These are phyloP conservation scores for Chloroclystis v-ata DNA, from an alignment of 2,888 invertebrate species.

Conservation along the genomic window DNA sequence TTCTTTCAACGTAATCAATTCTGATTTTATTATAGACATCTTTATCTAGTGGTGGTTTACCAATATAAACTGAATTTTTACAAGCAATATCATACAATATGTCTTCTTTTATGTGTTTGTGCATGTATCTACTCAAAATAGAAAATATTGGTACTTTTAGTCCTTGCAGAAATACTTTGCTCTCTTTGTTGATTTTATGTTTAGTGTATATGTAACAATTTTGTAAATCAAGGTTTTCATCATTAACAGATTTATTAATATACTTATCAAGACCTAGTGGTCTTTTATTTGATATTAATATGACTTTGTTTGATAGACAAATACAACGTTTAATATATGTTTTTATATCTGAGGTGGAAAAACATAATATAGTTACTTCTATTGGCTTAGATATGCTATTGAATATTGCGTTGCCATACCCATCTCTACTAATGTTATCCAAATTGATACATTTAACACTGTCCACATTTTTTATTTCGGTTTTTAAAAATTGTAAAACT, in stretches of 20 bases:
- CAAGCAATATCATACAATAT: no score
- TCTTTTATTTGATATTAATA: background rate
- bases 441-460: constrained; percentile 3
- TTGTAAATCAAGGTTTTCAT: background rate
- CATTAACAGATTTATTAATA: constrained; percentile 2
- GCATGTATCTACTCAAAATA: background rate
- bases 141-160: no score
- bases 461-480: background rate
- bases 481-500: constrained; percentile 2
- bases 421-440: background rate
- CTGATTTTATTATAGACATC: background rate
- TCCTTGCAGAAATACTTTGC: no score
- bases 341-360: no score
- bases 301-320: background rate
- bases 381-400: background rate
- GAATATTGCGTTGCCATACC: background rate
- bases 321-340: background rate
- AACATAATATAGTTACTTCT: constrained; percentile 2
- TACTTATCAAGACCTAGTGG: constrained; percentile 4
- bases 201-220: background rate
- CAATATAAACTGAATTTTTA: background rate
- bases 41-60: background rate
- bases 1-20: background rate
- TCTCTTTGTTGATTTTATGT: no score
- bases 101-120: background rate